These are phyloP conservation scores for Hyles lineata DNA, from an alignment of 2,888 invertebrate genomes.

Conservation along the genomic window DNA sequence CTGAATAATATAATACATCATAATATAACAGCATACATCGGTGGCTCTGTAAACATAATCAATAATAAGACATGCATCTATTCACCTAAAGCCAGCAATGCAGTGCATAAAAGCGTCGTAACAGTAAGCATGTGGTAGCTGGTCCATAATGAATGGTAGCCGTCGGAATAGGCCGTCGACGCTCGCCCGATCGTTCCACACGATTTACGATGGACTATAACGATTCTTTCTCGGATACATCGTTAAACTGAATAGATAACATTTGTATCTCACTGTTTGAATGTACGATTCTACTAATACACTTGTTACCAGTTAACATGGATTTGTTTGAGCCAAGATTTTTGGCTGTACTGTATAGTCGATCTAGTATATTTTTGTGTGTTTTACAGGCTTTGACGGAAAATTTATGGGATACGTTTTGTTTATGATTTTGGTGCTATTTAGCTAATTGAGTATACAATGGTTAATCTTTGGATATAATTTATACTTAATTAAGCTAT, in stretches of 20 bases:
- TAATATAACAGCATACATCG: no score
- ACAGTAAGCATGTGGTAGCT: not conserved
- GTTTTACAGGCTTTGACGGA: no score
- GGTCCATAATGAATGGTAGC: conserved; percentile 3
- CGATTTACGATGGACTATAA: conserved; percentile 68
- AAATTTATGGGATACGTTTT: no score
- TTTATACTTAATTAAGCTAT: no score
- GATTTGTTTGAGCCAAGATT: not conserved
- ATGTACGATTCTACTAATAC: conserved; percentile 9
- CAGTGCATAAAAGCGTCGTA: conserved; percentile 3
- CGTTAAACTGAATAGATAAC: conserved; percentile 58
- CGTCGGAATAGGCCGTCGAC: conserved; percentile 41
- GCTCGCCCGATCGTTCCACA: conserved; percentile 52
- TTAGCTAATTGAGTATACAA: no score
- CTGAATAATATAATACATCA: no score
- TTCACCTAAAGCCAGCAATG: not conserved
- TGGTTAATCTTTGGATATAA: no score
- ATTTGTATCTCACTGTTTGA: conserved; percentile 47
- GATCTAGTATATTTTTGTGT: not conserved
- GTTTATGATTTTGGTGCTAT: no score
- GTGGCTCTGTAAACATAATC: not conserved
- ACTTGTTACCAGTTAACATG: conserved; percentile 14
- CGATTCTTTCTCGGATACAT: conserved; percentile 60
- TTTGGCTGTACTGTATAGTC: not conserved
- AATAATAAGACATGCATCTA: not conserved